Percentiles rank a stretch among this genome's conserved stretches.
Conservation (phyloP, 2,888 invertebrate genomes). For the Uloborus plumipes region DNA sequence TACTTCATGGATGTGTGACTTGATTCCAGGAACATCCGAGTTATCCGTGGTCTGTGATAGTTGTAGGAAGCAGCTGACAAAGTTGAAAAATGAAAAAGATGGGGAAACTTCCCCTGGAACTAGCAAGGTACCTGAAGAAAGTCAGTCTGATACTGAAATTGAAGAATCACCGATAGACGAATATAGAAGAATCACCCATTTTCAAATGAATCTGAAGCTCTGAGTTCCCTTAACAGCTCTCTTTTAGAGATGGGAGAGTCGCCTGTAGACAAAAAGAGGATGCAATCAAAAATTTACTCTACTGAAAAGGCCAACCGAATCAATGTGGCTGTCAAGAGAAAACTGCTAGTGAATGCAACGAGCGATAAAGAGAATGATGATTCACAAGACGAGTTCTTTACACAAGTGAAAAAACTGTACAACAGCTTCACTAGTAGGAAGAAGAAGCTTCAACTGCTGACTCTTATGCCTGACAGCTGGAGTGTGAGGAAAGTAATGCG, state of each 20-base stretch:
- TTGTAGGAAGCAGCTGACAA: conserved; percentile 1
- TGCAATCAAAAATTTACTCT: conserved; percentile 3
- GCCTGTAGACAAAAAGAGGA: conserved; percentile 4
- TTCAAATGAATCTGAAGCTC: background rate
- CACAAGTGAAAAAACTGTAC: background rate
- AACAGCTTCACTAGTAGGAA: no score
- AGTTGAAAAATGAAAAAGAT: conserved; percentile 3
- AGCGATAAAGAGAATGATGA: background rate
- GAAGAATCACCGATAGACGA: background rate
- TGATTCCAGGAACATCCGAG: background rate
- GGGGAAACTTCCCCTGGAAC: background rate
- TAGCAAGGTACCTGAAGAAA: background rate
- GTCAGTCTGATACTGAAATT: no score
- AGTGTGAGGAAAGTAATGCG: conserved; percentile 4
- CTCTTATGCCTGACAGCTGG: conserved; percentile 6
- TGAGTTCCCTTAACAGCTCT: background rate
- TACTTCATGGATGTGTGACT: no score
- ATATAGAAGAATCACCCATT: no score
- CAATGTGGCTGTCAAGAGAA: no score
- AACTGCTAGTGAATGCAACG: no score
- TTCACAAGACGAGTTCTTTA: conserved; percentile 6
- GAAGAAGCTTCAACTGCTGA: conserved; percentile 4
- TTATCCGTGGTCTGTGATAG: conserved; percentile 5
- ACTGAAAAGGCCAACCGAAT: no score
- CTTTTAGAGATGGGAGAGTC: conserved; percentile 6